Percentiles rank a stretch among this genome's conserved stretches.
These are phyloP conservation scores for Aphaenogaster rudis DNA, from an alignment of 1,140 invertebrate species.

Conservation along the genomic window DNA sequence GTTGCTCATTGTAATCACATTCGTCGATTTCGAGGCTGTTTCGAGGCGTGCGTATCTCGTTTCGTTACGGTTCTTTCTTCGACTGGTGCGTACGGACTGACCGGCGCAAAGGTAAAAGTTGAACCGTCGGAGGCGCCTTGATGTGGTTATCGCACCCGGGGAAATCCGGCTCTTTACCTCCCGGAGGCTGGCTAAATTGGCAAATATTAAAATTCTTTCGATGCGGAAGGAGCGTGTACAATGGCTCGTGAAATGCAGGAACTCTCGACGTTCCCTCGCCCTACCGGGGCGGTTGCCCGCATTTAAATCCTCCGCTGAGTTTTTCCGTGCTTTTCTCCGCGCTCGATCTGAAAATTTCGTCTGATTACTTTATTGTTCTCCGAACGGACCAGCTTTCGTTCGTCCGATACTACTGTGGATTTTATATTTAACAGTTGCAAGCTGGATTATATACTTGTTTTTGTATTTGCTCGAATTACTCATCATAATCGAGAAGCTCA, in stretches of 20 bases:
- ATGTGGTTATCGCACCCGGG: constrained; percentile 77
- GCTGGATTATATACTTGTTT: not conserved
- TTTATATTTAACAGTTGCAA: constrained; percentile 36
- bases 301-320: constrained; percentile 75
- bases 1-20: constrained; percentile 45
- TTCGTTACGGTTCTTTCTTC: constrained; percentile 78
- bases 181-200: constrained; percentile 77
- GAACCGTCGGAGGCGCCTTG: constrained; percentile 75
- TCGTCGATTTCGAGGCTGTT: constrained; percentile 67
- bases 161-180: constrained; percentile 76
- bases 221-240: constrained; percentile 79
- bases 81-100: constrained; percentile 66
- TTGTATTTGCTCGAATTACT: not conserved
- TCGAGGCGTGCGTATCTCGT: constrained; percentile 56
- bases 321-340: constrained; percentile 66
- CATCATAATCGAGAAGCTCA: not conserved
- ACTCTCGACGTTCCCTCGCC: constrained; percentile 73
- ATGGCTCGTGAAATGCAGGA: constrained; percentile 76
- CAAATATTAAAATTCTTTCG: constrained; percentile 82
- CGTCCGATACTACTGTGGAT: constrained; percentile 36
- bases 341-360: constrained; percentile 74
- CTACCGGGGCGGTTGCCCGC: constrained; percentile 69
- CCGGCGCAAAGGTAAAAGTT: constrained; percentile 78
- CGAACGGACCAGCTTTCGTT: constrained; percentile 68
- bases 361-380: constrained; percentile 80